Percentiles rank a stretch among this genome's conserved stretches.
Evolutionary conservation across 2,113 vertebrate species (phyloP).

Genomic region (Callipepla californica): DNA sequence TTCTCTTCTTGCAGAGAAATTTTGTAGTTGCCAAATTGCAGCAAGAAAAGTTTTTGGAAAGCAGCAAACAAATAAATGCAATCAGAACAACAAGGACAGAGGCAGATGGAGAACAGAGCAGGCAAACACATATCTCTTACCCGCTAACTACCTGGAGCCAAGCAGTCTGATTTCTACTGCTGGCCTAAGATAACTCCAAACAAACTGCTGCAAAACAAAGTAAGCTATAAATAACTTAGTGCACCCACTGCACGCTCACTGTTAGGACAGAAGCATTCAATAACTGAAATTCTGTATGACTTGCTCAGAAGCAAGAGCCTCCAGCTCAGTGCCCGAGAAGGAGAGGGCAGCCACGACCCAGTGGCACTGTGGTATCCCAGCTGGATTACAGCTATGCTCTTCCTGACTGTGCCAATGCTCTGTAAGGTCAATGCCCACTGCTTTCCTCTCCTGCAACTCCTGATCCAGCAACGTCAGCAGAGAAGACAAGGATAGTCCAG

Average conservation of each 20-base stretch:
- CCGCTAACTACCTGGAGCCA: neutral
- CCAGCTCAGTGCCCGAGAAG: accelerated
- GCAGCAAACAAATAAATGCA: too few relatives aligned
- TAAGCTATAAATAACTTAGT: accelerated
- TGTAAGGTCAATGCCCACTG: neutral
- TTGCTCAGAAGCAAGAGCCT: neutral
- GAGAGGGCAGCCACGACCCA: neutral
- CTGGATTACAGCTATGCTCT: neutral
- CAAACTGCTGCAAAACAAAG: neutral
- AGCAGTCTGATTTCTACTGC: neutral
- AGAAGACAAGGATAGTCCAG: too few relatives aligned
- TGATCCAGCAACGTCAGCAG: neutral
- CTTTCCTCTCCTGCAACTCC: neutral
- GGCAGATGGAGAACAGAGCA: accelerated
- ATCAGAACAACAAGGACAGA: neutral
- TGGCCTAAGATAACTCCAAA: accelerated
- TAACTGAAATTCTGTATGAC: neutral
- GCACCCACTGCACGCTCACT: neutral
- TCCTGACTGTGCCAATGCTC: neutral
- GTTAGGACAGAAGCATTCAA: neutral
- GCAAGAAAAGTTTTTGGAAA: neutral
- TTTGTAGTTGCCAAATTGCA: neutral
- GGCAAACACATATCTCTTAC: accelerated
- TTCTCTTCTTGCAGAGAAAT: too few relatives aligned
- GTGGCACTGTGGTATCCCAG: neutral